Base-by-base conservation (phyloP, 2,797 vertebrate species). In the Gambelia wislizenii region DNA sequence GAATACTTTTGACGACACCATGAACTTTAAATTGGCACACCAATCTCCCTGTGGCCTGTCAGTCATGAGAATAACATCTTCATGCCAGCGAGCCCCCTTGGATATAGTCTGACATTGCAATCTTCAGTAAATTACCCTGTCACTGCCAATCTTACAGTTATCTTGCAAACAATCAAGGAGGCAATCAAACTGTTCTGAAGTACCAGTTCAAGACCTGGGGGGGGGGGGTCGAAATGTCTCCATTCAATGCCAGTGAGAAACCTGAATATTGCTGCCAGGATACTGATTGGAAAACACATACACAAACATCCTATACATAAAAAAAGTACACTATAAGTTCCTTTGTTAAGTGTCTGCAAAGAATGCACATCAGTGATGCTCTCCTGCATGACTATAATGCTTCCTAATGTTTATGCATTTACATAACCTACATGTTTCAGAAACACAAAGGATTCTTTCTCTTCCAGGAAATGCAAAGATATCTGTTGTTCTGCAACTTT, bases 101-200 rank as follows among this genome's bases (percentile, higher is more conserved):
- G 96, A 96, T 96, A 96, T 93, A 94, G 95, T 94, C 96, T 97
- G 97, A 97, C 97, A 97, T 95, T 92, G 96, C 96, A 97, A 97
- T 98, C 97, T 97, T 95, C 97, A 96, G 96, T 96, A 97, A 97
- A 97, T 97, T 97, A 97, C 96, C 95, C 97, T 97, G 97, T 96
- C 97, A 96, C 97, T 96, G 96, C 97, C 97, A 97, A 97, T 97
- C 96, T 95, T 94, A 89, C 95, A 89, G 96, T 97, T 97, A 97
- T 97, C 97, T 96, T 91, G 93, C 96, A 97, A 97, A 97, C 97
- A 97, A 97, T 97, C 97, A 97, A 96, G 97, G 94, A 96, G 95
- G 96, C 97, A 97, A 98, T 97, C 97, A 97, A 95, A 97, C 95
- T 93, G 92, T 91, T 96, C 96, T 95, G 96, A 97, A 97, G 95